A percentile compares a stretch with the other conserved stretches of the same genome.
These are phyloP conservation scores for Dendrocincla fuliginosa DNA, from an alignment of 2,797 vertebrate genomes.

Conservation along the genomic window DNA sequence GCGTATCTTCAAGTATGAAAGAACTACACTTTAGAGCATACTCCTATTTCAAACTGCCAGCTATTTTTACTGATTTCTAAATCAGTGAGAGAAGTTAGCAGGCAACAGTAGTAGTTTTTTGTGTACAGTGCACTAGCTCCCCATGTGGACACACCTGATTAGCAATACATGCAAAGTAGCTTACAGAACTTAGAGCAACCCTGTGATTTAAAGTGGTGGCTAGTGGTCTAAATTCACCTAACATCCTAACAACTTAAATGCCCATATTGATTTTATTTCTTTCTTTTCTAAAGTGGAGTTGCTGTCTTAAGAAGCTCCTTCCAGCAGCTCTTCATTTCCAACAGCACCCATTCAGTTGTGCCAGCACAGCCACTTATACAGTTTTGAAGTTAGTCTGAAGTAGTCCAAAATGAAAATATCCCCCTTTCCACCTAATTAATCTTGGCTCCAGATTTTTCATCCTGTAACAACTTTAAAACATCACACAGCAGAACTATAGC, in stretches of 20 bases:
- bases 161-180: not conserved
- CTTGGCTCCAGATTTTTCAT: not conserved
- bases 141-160: constrained; percentile 49
- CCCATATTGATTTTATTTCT: fast-evolving
- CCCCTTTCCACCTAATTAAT: not conserved
- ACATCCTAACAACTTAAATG: not conserved
- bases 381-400: not conserved
- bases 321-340: not conserved
- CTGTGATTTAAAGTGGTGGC: not conserved
- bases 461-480: not conserved
- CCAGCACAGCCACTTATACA: not conserved
- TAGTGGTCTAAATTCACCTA: not conserved
- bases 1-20: not conserved
- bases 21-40: not conserved
- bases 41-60: not conserved
- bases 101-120: not conserved
- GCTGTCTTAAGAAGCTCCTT: not conserved
- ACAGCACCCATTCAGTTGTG: not conserved
- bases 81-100: not conserved
- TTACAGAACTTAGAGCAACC: not conserved
- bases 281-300: not conserved
- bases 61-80: not conserved
- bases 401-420: not conserved
- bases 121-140: constrained; percentile 57
- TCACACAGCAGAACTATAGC: not conserved